These are phyloP conservation scores for Drosophila multiciliata DNA, from an alignment of 2,888 invertebrate genomes.

Conservation along the genomic window DNA sequence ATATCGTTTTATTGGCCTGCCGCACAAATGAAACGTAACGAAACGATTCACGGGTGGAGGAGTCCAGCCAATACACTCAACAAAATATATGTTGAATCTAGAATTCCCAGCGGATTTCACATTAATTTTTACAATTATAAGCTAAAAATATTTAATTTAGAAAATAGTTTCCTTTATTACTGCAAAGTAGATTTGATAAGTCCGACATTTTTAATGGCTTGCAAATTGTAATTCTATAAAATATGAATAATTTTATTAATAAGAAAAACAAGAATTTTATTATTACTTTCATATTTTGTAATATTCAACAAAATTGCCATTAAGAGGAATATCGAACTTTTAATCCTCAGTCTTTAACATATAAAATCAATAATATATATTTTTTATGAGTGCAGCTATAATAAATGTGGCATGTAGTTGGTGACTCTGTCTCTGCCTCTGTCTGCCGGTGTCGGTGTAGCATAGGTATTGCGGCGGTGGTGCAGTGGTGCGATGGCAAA, in stretches of 20 bases:
- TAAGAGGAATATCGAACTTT: neutral
- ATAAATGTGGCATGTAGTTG: conserved; percentile 28
- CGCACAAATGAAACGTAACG: conserved; percentile 27
- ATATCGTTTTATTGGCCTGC: conserved; percentile 81
- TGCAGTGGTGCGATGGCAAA: conserved; percentile 10
- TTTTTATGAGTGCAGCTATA: conserved; percentile 11
- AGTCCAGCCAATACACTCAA: conserved; percentile 7
- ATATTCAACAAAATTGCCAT: neutral
- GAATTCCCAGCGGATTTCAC: neutral
- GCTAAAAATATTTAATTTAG: neutral
- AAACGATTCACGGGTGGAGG: conserved; percentile 12
- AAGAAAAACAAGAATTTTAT: neutral
- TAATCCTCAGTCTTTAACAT: neutral
- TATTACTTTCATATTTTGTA: neutral
- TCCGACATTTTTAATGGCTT: neutral
- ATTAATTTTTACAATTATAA: neutral
- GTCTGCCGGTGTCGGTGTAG: neutral
- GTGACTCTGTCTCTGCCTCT: conserved; percentile 8
- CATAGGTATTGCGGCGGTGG: neutral
- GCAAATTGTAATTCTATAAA: neutral
- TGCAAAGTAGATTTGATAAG: neutral
- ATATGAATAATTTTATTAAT: neutral
- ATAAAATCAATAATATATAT: neutral
- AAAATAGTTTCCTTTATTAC: neutral
- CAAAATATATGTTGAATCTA: neutral